Conservation (phyloP, 2,888 invertebrate species). For the Hemithea aestivaria region DNA sequence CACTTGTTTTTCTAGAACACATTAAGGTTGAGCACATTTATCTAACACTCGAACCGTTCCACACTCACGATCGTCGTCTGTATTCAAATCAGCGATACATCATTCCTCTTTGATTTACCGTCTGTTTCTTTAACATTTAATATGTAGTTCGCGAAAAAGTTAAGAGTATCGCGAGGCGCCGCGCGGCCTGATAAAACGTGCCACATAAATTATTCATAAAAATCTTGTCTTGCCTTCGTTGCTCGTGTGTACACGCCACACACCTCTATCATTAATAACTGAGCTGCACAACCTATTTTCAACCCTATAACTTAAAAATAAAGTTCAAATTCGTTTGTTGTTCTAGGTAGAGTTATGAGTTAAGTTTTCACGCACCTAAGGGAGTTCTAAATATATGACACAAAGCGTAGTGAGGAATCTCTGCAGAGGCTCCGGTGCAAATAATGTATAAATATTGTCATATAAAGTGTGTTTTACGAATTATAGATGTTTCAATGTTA, state of each 20-base stretch:
- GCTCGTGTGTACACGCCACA: constrained; percentile 17
- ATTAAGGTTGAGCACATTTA: too few relatives aligned
- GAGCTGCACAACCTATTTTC: neutral
- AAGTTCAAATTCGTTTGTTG: constrained; percentile 4
- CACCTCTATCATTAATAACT: constrained; percentile 17
- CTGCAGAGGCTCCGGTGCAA: neutral
- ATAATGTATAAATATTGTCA: too few relatives aligned
- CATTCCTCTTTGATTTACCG: too few relatives aligned
- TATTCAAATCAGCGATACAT: too few relatives aligned
- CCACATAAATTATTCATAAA: constrained; percentile 72
- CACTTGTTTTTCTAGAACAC: too few relatives aligned
- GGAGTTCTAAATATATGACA: constrained; percentile 23
- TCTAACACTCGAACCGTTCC: too few relatives aligned
- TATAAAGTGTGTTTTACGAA: too few relatives aligned
- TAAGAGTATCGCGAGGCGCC: constrained; percentile 23
- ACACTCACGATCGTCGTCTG: too few relatives aligned
- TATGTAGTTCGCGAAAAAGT: constrained; percentile 1
- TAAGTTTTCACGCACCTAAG: constrained; percentile 18
- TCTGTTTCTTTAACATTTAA: too few relatives aligned
- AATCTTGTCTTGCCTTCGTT: constrained; percentile 51
- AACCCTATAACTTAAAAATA: constrained; percentile 2
- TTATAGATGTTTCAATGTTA: too few relatives aligned
- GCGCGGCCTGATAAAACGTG: constrained; percentile 52
- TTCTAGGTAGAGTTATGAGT: constrained; percentile 6
- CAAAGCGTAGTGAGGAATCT: constrained; percentile 14